A percentile compares a stretch with the other conserved stretches of the same genome.
Conservation (phyloP, 2,113 vertebrate species). For the Zosterops lateralis region DNA sequence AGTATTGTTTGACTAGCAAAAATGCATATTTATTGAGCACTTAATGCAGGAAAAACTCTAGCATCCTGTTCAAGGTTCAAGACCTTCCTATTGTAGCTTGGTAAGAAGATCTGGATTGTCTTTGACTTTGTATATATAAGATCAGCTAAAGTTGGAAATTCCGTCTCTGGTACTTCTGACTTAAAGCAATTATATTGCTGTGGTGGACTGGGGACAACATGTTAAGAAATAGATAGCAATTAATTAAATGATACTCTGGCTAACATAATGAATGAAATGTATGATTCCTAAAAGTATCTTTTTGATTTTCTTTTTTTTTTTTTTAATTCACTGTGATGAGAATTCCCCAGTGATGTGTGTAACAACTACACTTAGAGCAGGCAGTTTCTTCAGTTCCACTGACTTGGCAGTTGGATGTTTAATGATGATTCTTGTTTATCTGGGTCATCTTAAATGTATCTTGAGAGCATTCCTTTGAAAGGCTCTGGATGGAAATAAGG, state of each 20-base stretch:
- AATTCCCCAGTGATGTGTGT: background rate
- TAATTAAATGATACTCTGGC: background rate
- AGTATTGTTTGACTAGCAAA: background rate
- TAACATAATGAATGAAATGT: background rate
- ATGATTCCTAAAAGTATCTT: background rate
- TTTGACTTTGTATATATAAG: background rate
- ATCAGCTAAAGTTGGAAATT: background rate
- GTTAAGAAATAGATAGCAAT: background rate
- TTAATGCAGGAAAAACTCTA: background rate
- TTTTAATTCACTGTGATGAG: background rate
- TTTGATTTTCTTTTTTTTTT: background rate
- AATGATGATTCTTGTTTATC: background rate
- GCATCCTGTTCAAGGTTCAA: background rate
- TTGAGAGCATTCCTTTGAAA: background rate
- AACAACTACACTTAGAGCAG: background rate
- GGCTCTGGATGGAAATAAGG: background rate
- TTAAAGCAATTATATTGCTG: background rate
- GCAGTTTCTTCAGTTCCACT: background rate
- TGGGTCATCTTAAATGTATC: background rate
- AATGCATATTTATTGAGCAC: background rate
- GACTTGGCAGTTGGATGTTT: background rate
- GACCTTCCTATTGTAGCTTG: background rate
- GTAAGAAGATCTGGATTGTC: background rate
- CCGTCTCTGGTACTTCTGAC: background rate
- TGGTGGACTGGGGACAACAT: background rate